phyloP scores from a whole-genome alignment of 1,140 invertebrate genomes.

The Ephestia elutella region DNA sequence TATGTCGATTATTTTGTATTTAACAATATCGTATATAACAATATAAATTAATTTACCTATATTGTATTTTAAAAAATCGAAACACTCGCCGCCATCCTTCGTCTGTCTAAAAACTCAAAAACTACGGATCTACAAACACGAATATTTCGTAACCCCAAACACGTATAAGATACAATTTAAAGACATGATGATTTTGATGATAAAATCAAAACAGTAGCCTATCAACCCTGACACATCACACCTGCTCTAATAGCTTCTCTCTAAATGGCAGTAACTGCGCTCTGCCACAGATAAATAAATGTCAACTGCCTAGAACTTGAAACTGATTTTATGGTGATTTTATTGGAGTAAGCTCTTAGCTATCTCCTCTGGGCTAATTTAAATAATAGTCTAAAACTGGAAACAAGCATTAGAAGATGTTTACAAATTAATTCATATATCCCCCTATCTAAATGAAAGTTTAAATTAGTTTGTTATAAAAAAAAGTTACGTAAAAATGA shows the following conservation, averaged over 20 bases:
- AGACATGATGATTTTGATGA: too few species aligned
- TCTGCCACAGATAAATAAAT: constrained; percentile 7
- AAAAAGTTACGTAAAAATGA: not conserved
- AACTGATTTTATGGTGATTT: constrained; percentile 2
- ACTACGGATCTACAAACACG: too few species aligned
- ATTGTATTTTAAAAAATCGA: too few species aligned
- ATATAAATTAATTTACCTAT: too few species aligned
- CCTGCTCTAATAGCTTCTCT: constrained; percentile 34
- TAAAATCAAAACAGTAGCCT: not conserved
- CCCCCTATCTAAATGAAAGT: not conserved
- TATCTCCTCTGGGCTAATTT: not conserved
- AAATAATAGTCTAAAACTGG: not conserved
- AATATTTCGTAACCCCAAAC: too few species aligned
- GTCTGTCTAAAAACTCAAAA: too few species aligned
- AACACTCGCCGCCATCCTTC: too few species aligned
- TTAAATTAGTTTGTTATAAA: not conserved
- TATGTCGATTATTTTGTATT: too few species aligned
- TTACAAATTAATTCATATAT: not conserved
- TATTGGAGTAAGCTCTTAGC: constrained; percentile 2
- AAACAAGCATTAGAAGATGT: not conserved
- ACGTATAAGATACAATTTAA: too few species aligned
- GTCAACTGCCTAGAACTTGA: not conserved
- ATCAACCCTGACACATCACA: not conserved
- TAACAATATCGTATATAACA: too few species aligned
- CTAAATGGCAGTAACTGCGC: constrained; percentile 5